Conservation (phyloP, 1,140 invertebrate species). For the Popillia japonica region DNA sequence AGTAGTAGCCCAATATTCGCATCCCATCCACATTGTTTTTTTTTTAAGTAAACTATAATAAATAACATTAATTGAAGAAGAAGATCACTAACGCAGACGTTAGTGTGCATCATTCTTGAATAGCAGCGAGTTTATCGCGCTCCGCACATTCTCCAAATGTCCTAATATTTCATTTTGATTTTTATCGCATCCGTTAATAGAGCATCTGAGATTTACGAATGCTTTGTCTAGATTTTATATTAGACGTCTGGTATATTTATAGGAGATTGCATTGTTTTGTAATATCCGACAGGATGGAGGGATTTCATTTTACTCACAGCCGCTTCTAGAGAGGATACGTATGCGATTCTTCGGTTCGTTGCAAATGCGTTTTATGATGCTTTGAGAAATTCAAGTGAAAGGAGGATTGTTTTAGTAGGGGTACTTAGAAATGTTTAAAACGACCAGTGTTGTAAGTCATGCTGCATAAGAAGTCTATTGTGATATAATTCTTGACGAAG, state of each 20-base stretch:
- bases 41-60: too few species aligned
- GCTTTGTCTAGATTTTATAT: background rate
- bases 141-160: background rate
- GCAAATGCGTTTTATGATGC: background rate
- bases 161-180: background rate
- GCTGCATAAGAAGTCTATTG: too few species aligned
- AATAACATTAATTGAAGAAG: too few species aligned
- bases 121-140: background rate
- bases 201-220: background rate
- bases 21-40: too few species aligned
- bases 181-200: background rate
- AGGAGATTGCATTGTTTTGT: background rate
- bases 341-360: background rate
- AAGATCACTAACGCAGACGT: too few species aligned
- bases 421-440: too few species aligned
- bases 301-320: background rate
- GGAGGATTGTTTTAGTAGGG: too few species aligned
- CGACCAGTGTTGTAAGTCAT: too few species aligned
- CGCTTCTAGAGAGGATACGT: background rate
- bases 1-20: too few species aligned
- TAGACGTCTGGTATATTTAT: background rate
- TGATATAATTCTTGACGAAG: too few species aligned
- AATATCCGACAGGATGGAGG: slow-evolving; percentile 3
- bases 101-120: background rate
- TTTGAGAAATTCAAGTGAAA: too few species aligned